Conservation (phyloP, 1,140 invertebrate genomes). For the Cydia splendana region DNA sequence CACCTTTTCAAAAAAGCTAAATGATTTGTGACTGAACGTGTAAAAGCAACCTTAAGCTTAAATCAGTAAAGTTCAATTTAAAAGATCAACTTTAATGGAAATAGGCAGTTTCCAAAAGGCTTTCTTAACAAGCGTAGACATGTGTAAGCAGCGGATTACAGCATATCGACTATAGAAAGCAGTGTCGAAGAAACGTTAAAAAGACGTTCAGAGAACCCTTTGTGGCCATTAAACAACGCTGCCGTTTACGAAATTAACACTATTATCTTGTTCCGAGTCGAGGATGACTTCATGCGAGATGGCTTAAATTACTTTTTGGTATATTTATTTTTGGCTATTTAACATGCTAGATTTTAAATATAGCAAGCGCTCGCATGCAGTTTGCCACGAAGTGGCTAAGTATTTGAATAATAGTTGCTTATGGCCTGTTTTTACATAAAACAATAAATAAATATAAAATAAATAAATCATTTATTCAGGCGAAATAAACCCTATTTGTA, state of each 20-base stretch:
- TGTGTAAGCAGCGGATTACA: slow-evolving; percentile 20
- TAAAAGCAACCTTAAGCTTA: not conserved
- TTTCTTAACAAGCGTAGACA: slow-evolving; percentile 3
- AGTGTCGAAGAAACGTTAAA: slow-evolving; percentile 18
- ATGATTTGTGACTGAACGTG: not conserved
- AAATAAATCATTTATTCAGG: too few species aligned
- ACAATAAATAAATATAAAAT: too few species aligned
- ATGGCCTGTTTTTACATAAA: too few species aligned
- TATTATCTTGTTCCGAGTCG: slow-evolving; percentile 47
- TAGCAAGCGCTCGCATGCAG: too few species aligned
- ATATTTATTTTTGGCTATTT: not conserved
- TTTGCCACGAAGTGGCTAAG: too few species aligned
- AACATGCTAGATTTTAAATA: too few species aligned
- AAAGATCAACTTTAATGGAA: not conserved
- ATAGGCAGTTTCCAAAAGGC: not conserved
- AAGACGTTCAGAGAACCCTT: slow-evolving; percentile 39
- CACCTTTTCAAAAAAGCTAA: not conserved
- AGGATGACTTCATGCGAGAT: slow-evolving; percentile 29
- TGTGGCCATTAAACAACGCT: slow-evolving; percentile 42
- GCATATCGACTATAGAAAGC: slow-evolving; percentile 22
- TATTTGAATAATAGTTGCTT: too few species aligned
- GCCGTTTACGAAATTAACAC: slow-evolving; percentile 56
- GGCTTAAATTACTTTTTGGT: not conserved
- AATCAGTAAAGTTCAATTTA: not conserved
- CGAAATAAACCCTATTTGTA: too few species aligned